Evolutionary conservation across 2,888 invertebrate genomes (phyloP).

Genomic region (Meghimatium bilineatum): DNA sequence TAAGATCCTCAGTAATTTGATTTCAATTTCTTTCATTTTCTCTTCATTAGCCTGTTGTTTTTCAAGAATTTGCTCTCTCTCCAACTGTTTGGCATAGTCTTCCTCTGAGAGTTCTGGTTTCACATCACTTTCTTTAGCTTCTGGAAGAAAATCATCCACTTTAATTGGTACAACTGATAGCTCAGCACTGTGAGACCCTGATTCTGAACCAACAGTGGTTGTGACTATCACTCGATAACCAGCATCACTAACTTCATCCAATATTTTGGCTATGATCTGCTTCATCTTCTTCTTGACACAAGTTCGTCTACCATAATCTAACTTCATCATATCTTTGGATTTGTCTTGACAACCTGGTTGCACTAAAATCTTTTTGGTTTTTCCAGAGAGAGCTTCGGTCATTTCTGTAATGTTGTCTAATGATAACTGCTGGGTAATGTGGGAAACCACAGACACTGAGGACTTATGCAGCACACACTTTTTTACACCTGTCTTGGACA

Average conservation of each 20-base stretch:
- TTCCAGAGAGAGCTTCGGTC: slow-evolving; percentile 42
- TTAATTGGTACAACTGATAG: slow-evolving; percentile 38
- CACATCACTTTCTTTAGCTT: slow-evolving; percentile 42
- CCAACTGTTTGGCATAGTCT: slow-evolving; percentile 44
- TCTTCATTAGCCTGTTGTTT: slow-evolving; percentile 44
- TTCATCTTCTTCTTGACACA: slow-evolving; percentile 44
- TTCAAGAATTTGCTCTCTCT: slow-evolving; percentile 47
- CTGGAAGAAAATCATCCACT: slow-evolving; percentile 45
- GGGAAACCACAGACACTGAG: slow-evolving; percentile 42
- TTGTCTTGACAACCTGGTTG: slow-evolving; percentile 29
- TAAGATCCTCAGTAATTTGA: slow-evolving; percentile 37
- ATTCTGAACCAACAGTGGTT: slow-evolving; percentile 46
- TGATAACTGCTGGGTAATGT: slow-evolving; percentile 40
- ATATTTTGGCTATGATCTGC: slow-evolving; percentile 42
- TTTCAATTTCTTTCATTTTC: slow-evolving; percentile 47
- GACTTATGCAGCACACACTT: slow-evolving; percentile 44
- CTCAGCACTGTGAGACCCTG: slow-evolving; percentile 47
- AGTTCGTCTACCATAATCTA: slow-evolving; percentile 17
- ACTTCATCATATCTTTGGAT: slow-evolving; percentile 37
- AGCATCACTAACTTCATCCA: slow-evolving; percentile 42
- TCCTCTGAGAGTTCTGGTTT: slow-evolving; percentile 47
- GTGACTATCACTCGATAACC: slow-evolving; percentile 46
- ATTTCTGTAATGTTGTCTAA: slow-evolving; percentile 43
- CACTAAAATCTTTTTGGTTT: slow-evolving; percentile 26
- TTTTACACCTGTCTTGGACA: slow-evolving; percentile 41